Conservation (phyloP, 2,113 vertebrate genomes). For the Percopsis transmontana region DNA sequence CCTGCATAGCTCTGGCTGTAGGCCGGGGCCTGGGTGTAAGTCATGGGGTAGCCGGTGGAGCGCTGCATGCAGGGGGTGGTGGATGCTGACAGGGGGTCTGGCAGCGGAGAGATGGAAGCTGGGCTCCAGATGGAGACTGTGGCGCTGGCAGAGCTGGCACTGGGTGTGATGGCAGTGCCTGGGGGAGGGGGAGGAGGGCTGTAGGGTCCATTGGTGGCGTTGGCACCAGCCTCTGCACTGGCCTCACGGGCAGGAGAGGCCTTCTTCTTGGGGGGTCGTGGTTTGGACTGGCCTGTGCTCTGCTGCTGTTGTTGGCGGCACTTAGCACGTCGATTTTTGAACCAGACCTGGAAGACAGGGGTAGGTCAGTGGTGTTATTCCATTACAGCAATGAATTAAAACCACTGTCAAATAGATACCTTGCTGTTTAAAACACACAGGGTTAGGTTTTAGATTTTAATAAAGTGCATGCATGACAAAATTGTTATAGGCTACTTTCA, state of each 20-base stretch:
- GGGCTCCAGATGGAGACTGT: conserved; percentile 89
- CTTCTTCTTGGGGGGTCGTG: conserved; percentile 85
- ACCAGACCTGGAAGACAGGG: conserved; percentile 78
- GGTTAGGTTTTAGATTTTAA: neutral
- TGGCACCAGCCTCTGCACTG: conserved; percentile 69
- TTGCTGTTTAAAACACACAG: neutral
- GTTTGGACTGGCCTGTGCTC: conserved; percentile 84
- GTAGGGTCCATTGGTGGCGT: conserved; percentile 74
- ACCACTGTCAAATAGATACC: neutral
- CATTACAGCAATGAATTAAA: neutral
- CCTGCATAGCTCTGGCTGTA: conserved; percentile 82
- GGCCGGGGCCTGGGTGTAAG: conserved; percentile 82
- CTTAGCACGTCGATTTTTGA: conserved; percentile 87
- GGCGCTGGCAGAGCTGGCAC: conserved; percentile 79
- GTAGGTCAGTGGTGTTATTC: neutral
- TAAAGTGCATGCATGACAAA: neutral
- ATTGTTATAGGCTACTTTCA: too few species aligned
- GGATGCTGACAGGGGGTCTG: conserved; percentile 79
- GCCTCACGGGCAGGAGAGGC: conserved; percentile 72
- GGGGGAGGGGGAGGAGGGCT: conserved; percentile 76
- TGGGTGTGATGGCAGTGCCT: conserved; percentile 77
- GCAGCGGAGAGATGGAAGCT: conserved; percentile 84
- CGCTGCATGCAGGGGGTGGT: conserved; percentile 80
- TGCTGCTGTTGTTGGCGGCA: conserved; percentile 88
- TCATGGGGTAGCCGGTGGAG: conserved; percentile 79